Evolutionary conservation across 2,888 invertebrate genomes (phyloP), one percentile per base, ranked within the genome.

Genomic region (Scaptomyza cyrtandrae): DNA sequence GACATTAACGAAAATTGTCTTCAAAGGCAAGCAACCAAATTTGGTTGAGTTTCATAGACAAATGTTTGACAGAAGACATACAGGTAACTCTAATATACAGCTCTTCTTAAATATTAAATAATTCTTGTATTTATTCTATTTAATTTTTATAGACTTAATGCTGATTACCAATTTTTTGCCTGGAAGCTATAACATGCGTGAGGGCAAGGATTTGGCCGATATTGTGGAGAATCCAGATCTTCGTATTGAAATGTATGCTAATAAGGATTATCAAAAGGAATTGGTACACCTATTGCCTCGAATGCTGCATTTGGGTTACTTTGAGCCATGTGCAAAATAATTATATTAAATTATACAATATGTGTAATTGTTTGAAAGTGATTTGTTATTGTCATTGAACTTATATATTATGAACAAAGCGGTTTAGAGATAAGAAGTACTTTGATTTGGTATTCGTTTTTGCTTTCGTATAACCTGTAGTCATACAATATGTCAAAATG

Each of bases 221-320:
- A 0, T 73, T 9, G 0, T 73, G 10, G 33, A 67, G 13, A 37
- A 49, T 63, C 6, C 41, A 14, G 33, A 46, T 33, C 0, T 3
- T 33, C 9, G 59, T 33, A 1, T 9, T 0, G 13, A 55, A 14
- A 11, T 39, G 4, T 66, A 43, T 27, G 4, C n/a, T 0, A 33
- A 65, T 0, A 14, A 37, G 1, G 80, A 58, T 0, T 75, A 59
- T 33, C 39, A 33, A 4, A 33, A 49, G 0, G 83, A 77, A 24
- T 44, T 66, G 10, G 58, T 59, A 19, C 39, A n/a, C 13, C 14
- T 76, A 9, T 41, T 89, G 24, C 77, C 78, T 13, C 70, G 66
- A 41, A 78, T 80, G 44, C 49, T 86, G 29, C 65, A 75, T 24
- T 27, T 58, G 11, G 88, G 89, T 0, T 89, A 83, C 50, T 81